Evolutionary conservation across 2,113 vertebrate genomes (phyloP), one percentile per base, ranked within the genome.

Genomic region (Engystomops pustulosus): DNA sequence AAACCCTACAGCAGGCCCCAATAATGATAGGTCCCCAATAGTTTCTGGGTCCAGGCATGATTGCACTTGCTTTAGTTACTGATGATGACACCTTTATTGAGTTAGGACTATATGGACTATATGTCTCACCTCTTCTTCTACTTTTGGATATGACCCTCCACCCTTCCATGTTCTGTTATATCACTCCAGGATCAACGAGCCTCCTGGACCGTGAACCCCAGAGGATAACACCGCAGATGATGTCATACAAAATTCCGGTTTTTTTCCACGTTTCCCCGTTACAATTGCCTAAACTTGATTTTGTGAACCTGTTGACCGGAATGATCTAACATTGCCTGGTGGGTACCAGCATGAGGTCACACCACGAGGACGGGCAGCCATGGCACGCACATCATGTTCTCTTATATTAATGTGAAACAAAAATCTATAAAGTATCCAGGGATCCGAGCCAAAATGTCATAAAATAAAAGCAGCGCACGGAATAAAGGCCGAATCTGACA

Each of bases 401-500:
- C 38, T 47, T 45, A 79, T 79, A 79, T 79, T 79, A 45, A 79
- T 62, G 55, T 79, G 36, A 44, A 30, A 47, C 41, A 45, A 17
- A 41, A 65, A 65, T 15, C 25, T 18, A 67, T 67, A 67, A 67
- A 11, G 38, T 65, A 30, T 79, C 38, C 36, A 62, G 77, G 58
- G 58, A 78, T 25, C 11, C 0, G 32, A 30, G 75, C 75, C 75
- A 78, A 79, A 17, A 32, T 67, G 77, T 23, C 60, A 79, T 79
- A 79, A 79, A 79, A 65, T 45, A 20, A 79, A 79, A 79, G 38
- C 77, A 65, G 41, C 10, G 36, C 12, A 60, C 32, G 80, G 41
- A 81, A 71, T 69, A 55, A 81, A 41, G 41, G 47, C 32, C 17
- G 38, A 62, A 82, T 60, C 36, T 62, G 51, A 82, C 80, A 72